A percentile compares a stretch with the other conserved stretches of the same genome.
Evolutionary conservation across 1,140 invertebrate genomes (phyloP).

Genomic region (Rhyacophila brunnea): DNA sequence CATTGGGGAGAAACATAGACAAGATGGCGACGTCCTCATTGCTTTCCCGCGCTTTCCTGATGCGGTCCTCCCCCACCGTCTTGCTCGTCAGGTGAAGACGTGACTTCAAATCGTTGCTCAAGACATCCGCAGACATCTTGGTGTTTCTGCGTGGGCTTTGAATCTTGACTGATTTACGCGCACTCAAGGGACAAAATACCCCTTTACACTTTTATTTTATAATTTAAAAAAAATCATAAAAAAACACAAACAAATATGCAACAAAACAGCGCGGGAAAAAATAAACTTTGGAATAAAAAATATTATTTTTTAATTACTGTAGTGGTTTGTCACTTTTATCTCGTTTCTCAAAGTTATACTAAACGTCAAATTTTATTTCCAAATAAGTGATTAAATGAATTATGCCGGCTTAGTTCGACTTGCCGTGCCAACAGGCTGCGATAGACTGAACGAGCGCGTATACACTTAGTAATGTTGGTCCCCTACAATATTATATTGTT

Average conservation of each 20-base stretch:
- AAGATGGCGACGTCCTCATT: slow-evolving; percentile 84
- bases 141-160: slow-evolving; percentile 28
- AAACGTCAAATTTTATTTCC: too few species aligned
- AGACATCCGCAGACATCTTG: slow-evolving; percentile 69
- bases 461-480: too few species aligned
- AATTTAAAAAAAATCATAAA: too few species aligned
- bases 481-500: not conserved
- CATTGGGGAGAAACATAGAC: slow-evolving; percentile 74
- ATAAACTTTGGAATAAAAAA: too few species aligned
- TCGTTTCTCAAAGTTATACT: too few species aligned
- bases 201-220: too few species aligned
- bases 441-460: slow-evolving; percentile 2
- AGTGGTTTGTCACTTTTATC: too few species aligned
- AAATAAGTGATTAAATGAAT: too few species aligned
- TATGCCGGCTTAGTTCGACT: slow-evolving; percentile 4
- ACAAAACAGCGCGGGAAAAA: too few species aligned
- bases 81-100: slow-evolving; percentile 71
- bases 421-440: slow-evolving; percentile 7
- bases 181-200: not conserved
- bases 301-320: too few species aligned
- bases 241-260: too few species aligned
- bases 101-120: slow-evolving; percentile 73
- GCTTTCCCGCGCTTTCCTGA: slow-evolving; percentile 71
- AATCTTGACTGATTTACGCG: slow-evolving; percentile 11
- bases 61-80: slow-evolving; percentile 73